Base-by-base conservation (phyloP, 1,140 invertebrate genomes). In the Pseudomyrmex gracilis region DNA sequence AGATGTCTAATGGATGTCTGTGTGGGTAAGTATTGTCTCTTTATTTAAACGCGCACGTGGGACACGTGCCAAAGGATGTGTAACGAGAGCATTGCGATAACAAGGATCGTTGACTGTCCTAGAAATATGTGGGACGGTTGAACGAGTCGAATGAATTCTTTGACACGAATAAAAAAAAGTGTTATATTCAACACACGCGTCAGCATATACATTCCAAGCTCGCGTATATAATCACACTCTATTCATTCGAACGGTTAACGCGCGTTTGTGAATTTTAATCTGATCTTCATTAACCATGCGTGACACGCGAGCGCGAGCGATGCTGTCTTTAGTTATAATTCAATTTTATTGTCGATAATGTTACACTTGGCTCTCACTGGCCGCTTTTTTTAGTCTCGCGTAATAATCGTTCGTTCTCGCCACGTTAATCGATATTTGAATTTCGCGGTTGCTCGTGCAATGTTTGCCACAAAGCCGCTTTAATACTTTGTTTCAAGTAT, bases 81-180 rank as follows among this genome's bases (percentile, higher is more conserved):
- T 34, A 70, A 57, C 22, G 2, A 10, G 22, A 24, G 24, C 47
- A 51, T 70, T 17, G 57, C 10, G 67, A 66, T 66, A 51, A 8
- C 7, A 17, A 1, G 67, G 20, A 73, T 74, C 7, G 15, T 73
- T 34, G 55, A 82, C 55, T 51, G 8, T 55, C n/a, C 2, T 7
- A 9, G 22, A 68, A 73, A 77, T 63, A 87, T 85, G 51, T 67
- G 43, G 51, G 22, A 47, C 64, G 47, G 76, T 49, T 55, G 60
- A 85, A 51, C 24, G 7, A 45, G 8, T 78, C 12, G 20, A 68
- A 20, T 4, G 10, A 20, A 68, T 45, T 2, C n/a, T 74, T 61
- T 1, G 3, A 1, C 1, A 9, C 3, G 1, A 34, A n/a, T 15
- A 12, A 68, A 73, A 58, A 58, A 34, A 76, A 34, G n/a, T 13